These are phyloP conservation scores for Tyrophagus putrescentiae DNA, from an alignment of 1,140 invertebrate species.

Conservation along the genomic window DNA sequence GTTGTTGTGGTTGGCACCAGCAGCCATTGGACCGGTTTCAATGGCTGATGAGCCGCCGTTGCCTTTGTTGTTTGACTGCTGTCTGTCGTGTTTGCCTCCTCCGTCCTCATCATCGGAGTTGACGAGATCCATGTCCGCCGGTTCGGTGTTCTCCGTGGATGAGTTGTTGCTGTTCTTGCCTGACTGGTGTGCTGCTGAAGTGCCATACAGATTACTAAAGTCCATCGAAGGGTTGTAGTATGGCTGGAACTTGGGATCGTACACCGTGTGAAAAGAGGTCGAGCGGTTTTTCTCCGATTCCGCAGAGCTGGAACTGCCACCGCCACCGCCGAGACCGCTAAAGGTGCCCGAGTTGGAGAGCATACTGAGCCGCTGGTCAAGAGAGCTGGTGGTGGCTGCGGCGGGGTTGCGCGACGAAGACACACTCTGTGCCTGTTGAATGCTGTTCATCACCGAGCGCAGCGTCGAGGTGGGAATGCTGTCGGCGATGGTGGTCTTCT, in stretches of 20 bases:
- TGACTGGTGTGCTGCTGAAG: background rate
- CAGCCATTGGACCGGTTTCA: background rate
- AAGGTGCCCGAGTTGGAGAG: no score
- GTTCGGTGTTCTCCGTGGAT: conserved; percentile 21
- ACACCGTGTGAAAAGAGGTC: no score
- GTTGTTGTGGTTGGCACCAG: no score
- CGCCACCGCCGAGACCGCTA: no score
- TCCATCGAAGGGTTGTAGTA: background rate
- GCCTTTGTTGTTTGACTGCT: background rate
- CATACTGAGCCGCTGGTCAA: no score
- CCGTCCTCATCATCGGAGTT: conserved; percentile 23
- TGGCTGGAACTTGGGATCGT: background rate
- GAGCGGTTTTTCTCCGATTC: no score
- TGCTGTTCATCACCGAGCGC: conserved; percentile 27
- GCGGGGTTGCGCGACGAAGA: no score
- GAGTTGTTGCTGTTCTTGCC: background rate
- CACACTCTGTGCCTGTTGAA: conserved; percentile 21
- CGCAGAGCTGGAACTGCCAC: no score
- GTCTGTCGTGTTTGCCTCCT: background rate
- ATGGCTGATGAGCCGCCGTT: no score
- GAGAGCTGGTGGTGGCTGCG: no score
- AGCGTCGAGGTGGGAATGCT: background rate
- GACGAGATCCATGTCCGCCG: conserved; percentile 26
- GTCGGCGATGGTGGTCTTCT: conserved; percentile 28
- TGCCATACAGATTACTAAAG: background rate